Percentiles rank a stretch among this genome's conserved stretches.
These are phyloP conservation scores for Phymatocera aterrima DNA, from an alignment of 2,888 invertebrate genomes.

Conservation along the genomic window DNA sequence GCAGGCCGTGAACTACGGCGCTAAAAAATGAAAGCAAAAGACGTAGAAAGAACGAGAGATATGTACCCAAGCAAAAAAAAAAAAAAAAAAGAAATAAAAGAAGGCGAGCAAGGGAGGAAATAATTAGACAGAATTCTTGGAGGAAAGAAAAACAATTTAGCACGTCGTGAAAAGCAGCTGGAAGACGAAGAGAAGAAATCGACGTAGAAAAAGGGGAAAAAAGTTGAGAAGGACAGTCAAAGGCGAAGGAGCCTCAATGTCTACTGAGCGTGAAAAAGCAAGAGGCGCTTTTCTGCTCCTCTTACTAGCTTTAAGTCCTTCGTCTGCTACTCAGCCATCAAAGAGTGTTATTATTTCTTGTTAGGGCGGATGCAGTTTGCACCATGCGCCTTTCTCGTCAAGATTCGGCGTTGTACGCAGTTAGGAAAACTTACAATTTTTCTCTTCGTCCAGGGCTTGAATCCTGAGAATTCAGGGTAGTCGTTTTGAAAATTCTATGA, in stretches of 20 bases:
- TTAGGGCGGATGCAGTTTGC: conserved; percentile 10
- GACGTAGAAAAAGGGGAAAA: conserved; percentile 8
- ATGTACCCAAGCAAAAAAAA: no score
- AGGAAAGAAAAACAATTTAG: conserved; percentile 15
- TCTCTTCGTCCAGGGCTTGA: not conserved
- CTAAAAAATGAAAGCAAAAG: not conserved
- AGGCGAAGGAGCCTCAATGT: conserved; percentile 45
- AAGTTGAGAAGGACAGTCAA: conserved; percentile 28
- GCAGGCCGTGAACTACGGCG: not conserved
- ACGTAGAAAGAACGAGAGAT: no score
- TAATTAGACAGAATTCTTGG: not conserved
- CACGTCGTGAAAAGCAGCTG: not conserved
- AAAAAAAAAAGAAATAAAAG: conserved; percentile 21
- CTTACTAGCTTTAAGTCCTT: conserved; percentile 13
- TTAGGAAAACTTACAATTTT: not conserved
- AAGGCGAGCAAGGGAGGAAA: conserved; percentile 37
- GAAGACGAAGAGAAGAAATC: not conserved
- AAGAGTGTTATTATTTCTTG: conserved; percentile 9
- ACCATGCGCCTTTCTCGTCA: not conserved
- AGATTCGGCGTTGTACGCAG: not conserved
- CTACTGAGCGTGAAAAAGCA: conserved; percentile 39
- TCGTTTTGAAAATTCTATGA: no score
- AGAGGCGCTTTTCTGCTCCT: not conserved
- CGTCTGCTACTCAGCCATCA: not conserved
- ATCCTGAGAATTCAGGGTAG: no score